phyloP scores from a whole-genome alignment of 2,888 invertebrate genomes.

The Spisula solida region DNA sequence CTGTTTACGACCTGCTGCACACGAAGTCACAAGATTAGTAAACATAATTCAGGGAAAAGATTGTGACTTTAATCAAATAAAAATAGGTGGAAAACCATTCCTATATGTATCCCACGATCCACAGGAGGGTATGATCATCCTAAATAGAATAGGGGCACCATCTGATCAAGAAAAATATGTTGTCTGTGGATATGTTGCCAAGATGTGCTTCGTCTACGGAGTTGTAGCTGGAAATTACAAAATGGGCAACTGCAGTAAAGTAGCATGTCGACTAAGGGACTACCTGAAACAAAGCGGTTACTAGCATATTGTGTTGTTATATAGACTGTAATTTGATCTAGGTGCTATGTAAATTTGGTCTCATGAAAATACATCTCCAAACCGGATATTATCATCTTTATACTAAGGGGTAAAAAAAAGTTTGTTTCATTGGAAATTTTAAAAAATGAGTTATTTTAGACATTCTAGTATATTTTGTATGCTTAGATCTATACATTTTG shows the following conservation, averaged over 20 bases:
- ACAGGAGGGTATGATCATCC: slow-evolving; percentile 59
- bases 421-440: no score
- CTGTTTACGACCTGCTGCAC: slow-evolving; percentile 50
- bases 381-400: not conserved
- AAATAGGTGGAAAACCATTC: slow-evolving; percentile 63
- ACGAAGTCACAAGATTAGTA: slow-evolving; percentile 60
- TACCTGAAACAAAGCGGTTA: slow-evolving; percentile 68
- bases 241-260: slow-evolving; percentile 69
- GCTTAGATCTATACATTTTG: not conserved
- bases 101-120: slow-evolving; percentile 63
- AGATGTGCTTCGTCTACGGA: slow-evolving; percentile 63
- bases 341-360: slow-evolving; percentile 36
- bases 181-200: slow-evolving; percentile 63
- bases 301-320: slow-evolving; percentile 47
- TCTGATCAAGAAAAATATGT: slow-evolving; percentile 66
- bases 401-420: slow-evolving; percentile 1
- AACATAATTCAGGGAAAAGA: slow-evolving; percentile 65
- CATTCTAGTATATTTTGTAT: not conserved
- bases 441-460: not conserved
- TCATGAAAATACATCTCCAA: not conserved
- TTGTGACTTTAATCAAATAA: slow-evolving; percentile 63
- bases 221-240: slow-evolving; percentile 67
- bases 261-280: slow-evolving; percentile 66
- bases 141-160: slow-evolving; percentile 62
- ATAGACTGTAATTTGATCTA: slow-evolving; percentile 12